Conservation (phyloP, 2,113 vertebrate species). For the Cololabis saira region DNA sequence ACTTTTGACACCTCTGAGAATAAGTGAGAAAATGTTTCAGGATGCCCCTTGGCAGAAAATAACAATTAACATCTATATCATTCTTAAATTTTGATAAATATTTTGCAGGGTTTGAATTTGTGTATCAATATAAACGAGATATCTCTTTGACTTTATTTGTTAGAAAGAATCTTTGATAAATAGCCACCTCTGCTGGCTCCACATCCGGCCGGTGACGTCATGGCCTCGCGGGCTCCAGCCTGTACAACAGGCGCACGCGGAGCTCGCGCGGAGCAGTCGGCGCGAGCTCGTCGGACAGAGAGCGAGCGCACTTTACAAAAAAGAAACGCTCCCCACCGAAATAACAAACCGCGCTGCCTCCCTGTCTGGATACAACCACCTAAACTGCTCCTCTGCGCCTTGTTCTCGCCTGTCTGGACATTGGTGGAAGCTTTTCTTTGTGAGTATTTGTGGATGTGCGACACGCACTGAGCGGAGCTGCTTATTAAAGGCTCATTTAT, state of each 20-base stretch:
- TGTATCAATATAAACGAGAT: too few species aligned
- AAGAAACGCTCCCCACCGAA: constrained; percentile 52
- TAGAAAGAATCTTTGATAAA: too few species aligned
- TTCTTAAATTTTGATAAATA: too few species aligned
- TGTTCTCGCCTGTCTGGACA: constrained; percentile 12
- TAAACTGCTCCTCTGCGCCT: not conserved
- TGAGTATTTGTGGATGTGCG: constrained; percentile 55
- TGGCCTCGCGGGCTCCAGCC: constrained; percentile 81
- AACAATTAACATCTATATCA: too few species aligned
- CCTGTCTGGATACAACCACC: constrained; percentile 47
- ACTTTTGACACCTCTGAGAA: too few species aligned
- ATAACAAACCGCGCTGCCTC: constrained; percentile 14
- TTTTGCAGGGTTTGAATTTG: too few species aligned
- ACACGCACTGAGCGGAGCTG: not conserved
- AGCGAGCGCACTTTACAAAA: constrained; percentile 57
- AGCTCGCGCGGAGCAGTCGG: constrained; percentile 75
- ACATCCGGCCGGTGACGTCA: constrained; percentile 84
- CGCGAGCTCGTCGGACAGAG: constrained; percentile 31
- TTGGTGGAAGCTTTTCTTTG: constrained; percentile 47
- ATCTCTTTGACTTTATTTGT: too few species aligned
- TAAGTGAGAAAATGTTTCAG: too few species aligned
- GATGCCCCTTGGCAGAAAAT: too few species aligned
- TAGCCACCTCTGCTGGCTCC: not conserved
- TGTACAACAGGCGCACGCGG: constrained; percentile 57
- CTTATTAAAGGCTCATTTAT: too few species aligned